phyloP scores from a whole-genome alignment of 2,888 invertebrate genomes.

The Saturnia japonica region DNA sequence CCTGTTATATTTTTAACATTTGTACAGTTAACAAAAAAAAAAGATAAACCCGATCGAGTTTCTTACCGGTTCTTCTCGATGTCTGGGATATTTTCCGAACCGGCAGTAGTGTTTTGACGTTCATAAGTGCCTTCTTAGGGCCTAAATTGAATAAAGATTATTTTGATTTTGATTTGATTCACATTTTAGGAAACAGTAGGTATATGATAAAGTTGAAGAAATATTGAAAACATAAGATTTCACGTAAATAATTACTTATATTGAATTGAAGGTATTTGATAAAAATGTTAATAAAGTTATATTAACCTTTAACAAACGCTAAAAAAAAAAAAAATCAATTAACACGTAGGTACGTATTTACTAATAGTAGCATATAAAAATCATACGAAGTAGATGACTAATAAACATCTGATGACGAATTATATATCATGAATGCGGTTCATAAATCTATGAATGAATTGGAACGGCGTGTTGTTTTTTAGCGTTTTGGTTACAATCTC shows the following conservation, averaged over 20 bases:
- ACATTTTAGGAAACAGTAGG: neutral
- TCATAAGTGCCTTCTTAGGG: too few species aligned
- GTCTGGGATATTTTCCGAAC: too few species aligned
- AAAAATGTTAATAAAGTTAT: neutral
- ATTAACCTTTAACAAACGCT: neutral
- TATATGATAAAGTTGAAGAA: neutral
- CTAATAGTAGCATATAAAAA: neutral
- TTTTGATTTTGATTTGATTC: too few species aligned
- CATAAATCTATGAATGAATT: neutral
- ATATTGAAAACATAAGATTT: neutral
- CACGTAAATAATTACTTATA: neutral
- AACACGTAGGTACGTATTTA: neutral
- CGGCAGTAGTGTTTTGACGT: too few species aligned
- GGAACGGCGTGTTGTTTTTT: neutral
- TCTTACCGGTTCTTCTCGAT: too few species aligned
- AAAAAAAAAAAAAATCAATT: neutral
- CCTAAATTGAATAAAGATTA: too few species aligned
- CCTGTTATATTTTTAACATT: too few species aligned
- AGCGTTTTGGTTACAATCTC: too few species aligned
- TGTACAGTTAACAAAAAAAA: too few species aligned
- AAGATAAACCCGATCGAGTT: too few species aligned
- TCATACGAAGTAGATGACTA: neutral
- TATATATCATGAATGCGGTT: neutral
- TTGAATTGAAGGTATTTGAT: neutral
- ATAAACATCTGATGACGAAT: neutral